These are phyloP conservation scores for Athene cunicularia DNA, from an alignment of 2,113 vertebrate species.

Conservation along the genomic window DNA sequence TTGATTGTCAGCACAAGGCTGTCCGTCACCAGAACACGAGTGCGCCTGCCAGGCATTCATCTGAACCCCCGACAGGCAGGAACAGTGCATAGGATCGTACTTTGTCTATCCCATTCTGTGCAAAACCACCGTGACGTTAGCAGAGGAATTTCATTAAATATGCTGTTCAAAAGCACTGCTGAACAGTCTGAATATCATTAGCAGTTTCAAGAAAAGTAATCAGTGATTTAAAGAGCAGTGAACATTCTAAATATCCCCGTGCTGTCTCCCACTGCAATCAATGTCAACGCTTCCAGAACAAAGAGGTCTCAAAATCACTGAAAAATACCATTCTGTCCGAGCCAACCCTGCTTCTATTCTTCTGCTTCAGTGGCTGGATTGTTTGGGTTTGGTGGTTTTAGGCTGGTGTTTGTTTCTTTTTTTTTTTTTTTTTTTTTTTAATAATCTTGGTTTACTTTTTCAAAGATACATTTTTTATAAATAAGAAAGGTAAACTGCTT, in stretches of 20 bases:
- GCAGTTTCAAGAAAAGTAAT: not conserved
- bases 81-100: fast-evolving
- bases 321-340: not conserved
- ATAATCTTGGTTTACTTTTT: not conserved
- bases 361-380: not conserved
- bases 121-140: fast-evolving
- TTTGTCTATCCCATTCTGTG: not conserved
- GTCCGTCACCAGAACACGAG: fast-evolving
- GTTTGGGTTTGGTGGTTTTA: not conserved
- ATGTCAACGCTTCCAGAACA: not conserved
- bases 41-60: not conserved
- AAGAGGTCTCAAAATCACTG: not conserved
- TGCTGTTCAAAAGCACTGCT: not conserved
- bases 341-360: not conserved
- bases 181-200: not conserved
- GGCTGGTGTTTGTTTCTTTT: not conserved
- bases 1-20: fast-evolving
- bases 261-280: not conserved
- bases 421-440: fast-evolving
- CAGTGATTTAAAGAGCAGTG: not conserved
- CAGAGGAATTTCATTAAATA: not conserved
- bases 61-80: not conserved
- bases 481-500: not conserved
- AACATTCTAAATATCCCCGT: not conserved
- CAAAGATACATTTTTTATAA: no score